Evolutionary conservation across 2,888 invertebrate species (phyloP), one percentile per base, ranked within the genome.

Genomic region (Fissipunctia ypsillon): DNA sequence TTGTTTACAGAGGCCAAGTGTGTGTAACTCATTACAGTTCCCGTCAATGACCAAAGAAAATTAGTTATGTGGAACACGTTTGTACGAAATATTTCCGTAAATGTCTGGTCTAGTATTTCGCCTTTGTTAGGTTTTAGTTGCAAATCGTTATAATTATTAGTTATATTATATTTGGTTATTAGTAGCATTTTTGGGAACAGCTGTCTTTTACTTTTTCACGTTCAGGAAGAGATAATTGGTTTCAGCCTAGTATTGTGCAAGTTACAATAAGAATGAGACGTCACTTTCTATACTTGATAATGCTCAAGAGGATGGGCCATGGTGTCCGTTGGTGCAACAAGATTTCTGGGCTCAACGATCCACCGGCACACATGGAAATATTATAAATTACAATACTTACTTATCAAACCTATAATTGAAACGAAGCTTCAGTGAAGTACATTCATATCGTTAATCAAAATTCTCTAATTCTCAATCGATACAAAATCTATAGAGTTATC

Each of bases 41-140:
- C 65, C 82, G 67, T 77, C 78, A 77, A 71, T 57, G 64, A 28
- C 81, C 71, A 77, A 80, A 80, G 78, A 45, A 77, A 61, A 68
- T 77, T 52, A 0, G 48, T 25, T 54, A 72, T 72, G 60, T 48
- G 16, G 52, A 72, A 25, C 61, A 61, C 69, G 57, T 68, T 48
- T 66, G 41, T 50, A 12, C 16, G 35, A 56, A 76, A 68, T 71
- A 52, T 52, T 45, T 25, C 19, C 14, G 45, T 43, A 50, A 54
- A 57, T 57, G 63, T 50, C 61, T 69, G 28, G 60, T 57, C 52
- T 69, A 66, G 45, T 54, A 28, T 64, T 56, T 0, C 6, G 7
- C 14, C 64, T 61, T 77, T 80, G 80, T 80, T 43, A 61, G 2
- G 6, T 52, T 66, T 57, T 28, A 38, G 35, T 64, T 54, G n/a